A percentile compares a stretch with the other conserved stretches of the same genome.
phyloP scores from a whole-genome alignment of 2,888 invertebrate species.

The Drosophila prostipennis region DNA sequence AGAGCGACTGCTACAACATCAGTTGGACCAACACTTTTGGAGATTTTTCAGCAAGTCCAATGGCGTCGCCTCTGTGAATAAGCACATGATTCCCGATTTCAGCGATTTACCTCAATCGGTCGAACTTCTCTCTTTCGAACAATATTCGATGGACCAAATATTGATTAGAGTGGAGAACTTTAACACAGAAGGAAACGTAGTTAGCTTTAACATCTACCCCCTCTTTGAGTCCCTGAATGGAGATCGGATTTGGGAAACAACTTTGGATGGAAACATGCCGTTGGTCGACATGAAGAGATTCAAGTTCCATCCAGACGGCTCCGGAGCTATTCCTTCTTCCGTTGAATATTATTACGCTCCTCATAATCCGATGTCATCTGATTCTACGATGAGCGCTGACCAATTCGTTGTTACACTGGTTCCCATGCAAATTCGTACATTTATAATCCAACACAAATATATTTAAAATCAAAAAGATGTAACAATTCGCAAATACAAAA shows the following conservation, averaged over 20 bases:
- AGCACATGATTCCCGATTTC: constrained; percentile 76
- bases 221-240: constrained; percentile 87
- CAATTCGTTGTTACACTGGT: constrained; percentile 75
- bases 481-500: not conserved
- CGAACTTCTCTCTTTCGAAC: constrained; percentile 91
- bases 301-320: constrained; percentile 76
- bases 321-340: constrained; percentile 27
- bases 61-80: constrained; percentile 83
- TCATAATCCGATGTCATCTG: constrained; percentile 63
- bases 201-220: constrained; percentile 78
- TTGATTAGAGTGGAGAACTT: constrained; percentile 92
- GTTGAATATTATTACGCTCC: constrained; percentile 66
- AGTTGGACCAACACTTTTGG: constrained; percentile 87
- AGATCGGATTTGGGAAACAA: constrained; percentile 87
- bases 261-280: constrained; percentile 89
- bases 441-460: constrained; percentile 58
- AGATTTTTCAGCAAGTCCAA: constrained; percentile 85
- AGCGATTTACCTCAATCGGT: constrained; percentile 87
- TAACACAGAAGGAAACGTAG: constrained; percentile 85
- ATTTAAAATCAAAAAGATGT: not conserved
- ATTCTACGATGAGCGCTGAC: constrained; percentile 53
- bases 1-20: constrained; percentile 85
- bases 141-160: constrained; percentile 87
- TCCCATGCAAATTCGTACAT: constrained; percentile 84
- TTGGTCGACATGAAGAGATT: constrained; percentile 84